These are phyloP conservation scores for Tympanuchus pallidicinctus DNA, from an alignment of 2,113 vertebrate genomes.

Conservation along the genomic window DNA sequence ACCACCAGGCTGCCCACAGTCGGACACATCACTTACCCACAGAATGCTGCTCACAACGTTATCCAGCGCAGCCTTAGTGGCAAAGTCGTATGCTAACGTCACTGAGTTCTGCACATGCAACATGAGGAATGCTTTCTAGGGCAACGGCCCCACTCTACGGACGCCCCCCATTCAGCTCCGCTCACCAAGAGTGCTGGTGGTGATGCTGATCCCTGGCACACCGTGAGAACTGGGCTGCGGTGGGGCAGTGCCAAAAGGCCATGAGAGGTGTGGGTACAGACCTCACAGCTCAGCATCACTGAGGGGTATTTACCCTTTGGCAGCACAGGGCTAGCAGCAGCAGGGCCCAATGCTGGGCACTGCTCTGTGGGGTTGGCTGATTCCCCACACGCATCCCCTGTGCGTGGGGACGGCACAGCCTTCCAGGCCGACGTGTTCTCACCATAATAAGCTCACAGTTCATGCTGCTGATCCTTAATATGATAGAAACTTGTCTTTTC, in stretches of 20 bases:
- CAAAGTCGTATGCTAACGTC: fast-evolving
- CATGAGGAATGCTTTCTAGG: background rate
- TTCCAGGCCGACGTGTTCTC: background rate
- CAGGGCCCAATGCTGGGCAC: fast-evolving
- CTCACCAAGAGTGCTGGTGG: background rate
- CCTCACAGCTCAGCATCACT: too few relatives aligned
- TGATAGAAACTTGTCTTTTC: fast-evolving
- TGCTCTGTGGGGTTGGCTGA: background rate
- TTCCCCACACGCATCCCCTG: background rate
- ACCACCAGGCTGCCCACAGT: fast-evolving
- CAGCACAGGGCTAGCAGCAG: too few relatives aligned
- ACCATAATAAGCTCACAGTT: background rate
- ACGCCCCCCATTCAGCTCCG: background rate
- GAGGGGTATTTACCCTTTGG: background rate
- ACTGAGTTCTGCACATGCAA: background rate
- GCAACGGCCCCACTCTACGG: background rate
- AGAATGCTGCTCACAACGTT: fast-evolving
- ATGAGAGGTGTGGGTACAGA: too few relatives aligned
- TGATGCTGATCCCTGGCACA: background rate
- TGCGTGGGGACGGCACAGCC: too few relatives aligned
- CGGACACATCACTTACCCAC: fast-evolving
- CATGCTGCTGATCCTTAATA: background rate
- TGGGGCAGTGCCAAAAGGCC: background rate
- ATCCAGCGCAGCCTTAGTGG: background rate
- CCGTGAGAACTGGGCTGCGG: too few relatives aligned